Evolutionary conservation across 2,113 vertebrate genomes (phyloP).

Genomic region (Edolisoma coerulescens): DNA sequence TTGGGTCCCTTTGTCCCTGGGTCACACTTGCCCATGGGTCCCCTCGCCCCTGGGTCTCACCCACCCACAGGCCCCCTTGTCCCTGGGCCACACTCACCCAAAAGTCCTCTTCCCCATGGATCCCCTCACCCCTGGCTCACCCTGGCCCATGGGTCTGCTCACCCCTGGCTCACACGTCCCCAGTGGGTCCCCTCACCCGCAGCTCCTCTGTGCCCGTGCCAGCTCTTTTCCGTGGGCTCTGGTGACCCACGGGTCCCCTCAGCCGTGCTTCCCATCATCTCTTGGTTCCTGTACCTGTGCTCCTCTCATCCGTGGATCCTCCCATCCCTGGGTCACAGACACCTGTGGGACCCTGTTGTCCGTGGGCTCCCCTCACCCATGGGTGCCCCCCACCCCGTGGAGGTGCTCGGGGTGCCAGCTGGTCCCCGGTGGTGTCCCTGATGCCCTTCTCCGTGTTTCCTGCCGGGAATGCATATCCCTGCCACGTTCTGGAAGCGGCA

Average conservation of each 20-base stretch:
- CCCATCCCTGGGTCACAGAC: not conserved
- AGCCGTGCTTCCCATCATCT: fast-evolving
- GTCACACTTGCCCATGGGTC: fast-evolving
- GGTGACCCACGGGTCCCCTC: not conserved
- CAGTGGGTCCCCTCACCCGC: fast-evolving
- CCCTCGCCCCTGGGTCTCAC: fast-evolving
- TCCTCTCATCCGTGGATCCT: not conserved
- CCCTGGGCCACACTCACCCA: not conserved
- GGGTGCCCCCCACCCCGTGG: not conserved
- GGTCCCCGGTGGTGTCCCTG: not conserved
- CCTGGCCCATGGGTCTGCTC: not conserved
- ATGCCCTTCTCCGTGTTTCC: fast-evolving
- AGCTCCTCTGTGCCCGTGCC: not conserved
- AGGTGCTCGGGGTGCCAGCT: not conserved
- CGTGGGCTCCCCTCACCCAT: fast-evolving
- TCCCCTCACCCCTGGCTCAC: not conserved
- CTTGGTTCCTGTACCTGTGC: not conserved
- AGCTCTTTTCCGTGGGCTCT: fast-evolving
- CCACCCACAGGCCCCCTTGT: fast-evolving
- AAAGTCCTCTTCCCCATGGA: no score
- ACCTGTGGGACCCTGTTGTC: fast-evolving
- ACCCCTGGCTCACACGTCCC: not conserved
- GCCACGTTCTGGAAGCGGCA: not conserved
- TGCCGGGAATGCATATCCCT: fast-evolving
- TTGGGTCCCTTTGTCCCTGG: fast-evolving